Percentiles rank a stretch among this genome's conserved stretches.
phyloP scores from a whole-genome alignment of 2,797 vertebrate genomes.

The Novumbra hubbsi region DNA sequence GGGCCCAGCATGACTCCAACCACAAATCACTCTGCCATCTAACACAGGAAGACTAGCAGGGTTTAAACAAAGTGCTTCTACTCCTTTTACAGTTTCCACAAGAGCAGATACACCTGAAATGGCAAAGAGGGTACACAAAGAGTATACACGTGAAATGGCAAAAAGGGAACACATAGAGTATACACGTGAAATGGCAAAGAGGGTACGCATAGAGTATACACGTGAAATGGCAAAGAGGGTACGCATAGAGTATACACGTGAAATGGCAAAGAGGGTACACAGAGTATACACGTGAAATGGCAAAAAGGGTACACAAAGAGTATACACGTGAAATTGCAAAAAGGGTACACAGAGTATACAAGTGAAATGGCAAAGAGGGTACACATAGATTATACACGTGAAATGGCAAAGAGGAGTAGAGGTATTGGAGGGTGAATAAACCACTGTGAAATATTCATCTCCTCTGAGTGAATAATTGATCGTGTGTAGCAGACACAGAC shows the following conservation, averaged over 20 bases:
- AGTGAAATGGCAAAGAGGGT: no score
- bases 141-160: neutral
- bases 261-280: no score
- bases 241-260: no score
- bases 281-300: neutral
- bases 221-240: neutral
- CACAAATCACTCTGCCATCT: constrained; percentile 10
- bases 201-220: neutral
- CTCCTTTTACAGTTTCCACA: constrained; percentile 2
- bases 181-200: no score
- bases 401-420: neutral
- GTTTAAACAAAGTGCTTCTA: neutral
- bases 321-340: neutral
- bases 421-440: constrained; percentile 16
- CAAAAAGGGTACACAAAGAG: neutral
- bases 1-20: constrained; percentile 14
- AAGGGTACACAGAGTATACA: neutral
- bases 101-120: neutral
- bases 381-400: neutral
- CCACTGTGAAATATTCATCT: constrained; percentile 66
- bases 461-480: constrained; percentile 66
- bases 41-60: neutral
- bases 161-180: neutral
- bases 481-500: constrained; percentile 43
- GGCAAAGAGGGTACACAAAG: no score